Percentiles rank a stretch among this genome's conserved stretches.
These are phyloP conservation scores for Lipophrys pholis DNA, from an alignment of 2,113 vertebrate genomes.

Conservation along the genomic window DNA sequence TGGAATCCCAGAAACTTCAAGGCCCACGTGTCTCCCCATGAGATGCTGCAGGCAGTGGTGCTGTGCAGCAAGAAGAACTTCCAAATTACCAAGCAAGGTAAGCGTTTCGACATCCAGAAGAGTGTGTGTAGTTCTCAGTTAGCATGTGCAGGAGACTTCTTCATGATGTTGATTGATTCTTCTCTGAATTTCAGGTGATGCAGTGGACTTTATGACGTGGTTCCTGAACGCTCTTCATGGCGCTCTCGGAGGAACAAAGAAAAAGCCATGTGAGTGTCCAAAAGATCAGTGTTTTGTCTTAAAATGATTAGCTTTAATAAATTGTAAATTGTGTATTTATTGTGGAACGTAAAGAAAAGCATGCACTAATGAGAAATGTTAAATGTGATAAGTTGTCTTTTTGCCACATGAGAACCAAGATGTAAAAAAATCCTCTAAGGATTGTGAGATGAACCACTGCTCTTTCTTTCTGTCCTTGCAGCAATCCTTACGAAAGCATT, in stretches of 20 bases:
- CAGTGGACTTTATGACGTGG: constrained; percentile 97
- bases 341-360: background rate
- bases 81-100: constrained; percentile 98
- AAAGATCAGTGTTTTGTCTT: background rate
- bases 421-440: background rate
- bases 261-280: constrained; percentile 89
- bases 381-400: background rate
- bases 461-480: constrained; percentile 54
- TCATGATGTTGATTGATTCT: constrained; percentile 1
- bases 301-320: background rate
- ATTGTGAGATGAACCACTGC: background rate
- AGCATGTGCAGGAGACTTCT: background rate
- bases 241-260: constrained; percentile 94
- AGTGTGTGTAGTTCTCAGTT: no score
- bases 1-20: constrained; percentile 99
- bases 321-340: background rate
- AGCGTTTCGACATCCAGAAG: background rate
- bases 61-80: constrained; percentile 99
- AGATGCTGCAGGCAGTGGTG: constrained; percentile 98
- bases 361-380: background rate
- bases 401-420: background rate
- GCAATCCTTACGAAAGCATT: constrained; percentile 95
- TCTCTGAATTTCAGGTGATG: constrained; percentile 86
- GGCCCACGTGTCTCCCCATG: constrained; percentile 96
- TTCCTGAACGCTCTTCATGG: constrained; percentile 95